Base-by-base conservation (phyloP, 2,888 invertebrate species). In the Drosophila lacicola region DNA sequence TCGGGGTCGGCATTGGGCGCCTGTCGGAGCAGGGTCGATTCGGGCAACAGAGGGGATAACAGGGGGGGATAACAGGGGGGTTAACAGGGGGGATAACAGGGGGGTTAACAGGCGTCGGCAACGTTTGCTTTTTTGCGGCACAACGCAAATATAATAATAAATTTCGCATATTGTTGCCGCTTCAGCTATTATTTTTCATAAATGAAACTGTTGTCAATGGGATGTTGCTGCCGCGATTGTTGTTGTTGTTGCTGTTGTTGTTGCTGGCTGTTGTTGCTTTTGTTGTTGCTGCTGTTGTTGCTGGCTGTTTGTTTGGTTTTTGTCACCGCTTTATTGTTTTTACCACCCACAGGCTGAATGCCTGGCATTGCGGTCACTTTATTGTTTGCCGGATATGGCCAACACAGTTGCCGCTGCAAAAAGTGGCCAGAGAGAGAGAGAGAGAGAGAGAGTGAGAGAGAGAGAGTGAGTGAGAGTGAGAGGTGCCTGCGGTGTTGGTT, bases 131-230 rank as follows among this genome's bases (percentile, higher is more conserved):
- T 83, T 82, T 80, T 88, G 83, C 78, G 83, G 83, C 83, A 53
- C 71, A 86, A 88, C 88, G 73, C 88, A 88, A 85, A 84, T 84
- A 86, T 84, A 85, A 88, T 84, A 84, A 84, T 84, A 84, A 84
- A 84, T 84, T 88, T 84, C 83, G 83, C 88, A 83, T 83, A 83
- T 88, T 88, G 80, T 82, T 67, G 82, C 77, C 70, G 79, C 62
- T 77, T 71, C 67, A 58, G 74, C 82, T 87, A 84, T 83, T 83
- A 82, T 83, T 83, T 83, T 83, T 77, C 88, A 88, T 88, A 85
- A 88, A 88, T 89, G 80, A 77, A 87, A 89, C 78, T 87, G 89
- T 85, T 87, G 89, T 89, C 85, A 84, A 87, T 89, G 83, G 69
- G 63, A 53, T 61, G 60, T 58, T 70, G 51, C 65, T 67, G 45